Evolutionary conservation across 2,113 vertebrate species (phyloP), one percentile per base, ranked within the genome.

Genomic region (Cryptotis parvus): DNA sequence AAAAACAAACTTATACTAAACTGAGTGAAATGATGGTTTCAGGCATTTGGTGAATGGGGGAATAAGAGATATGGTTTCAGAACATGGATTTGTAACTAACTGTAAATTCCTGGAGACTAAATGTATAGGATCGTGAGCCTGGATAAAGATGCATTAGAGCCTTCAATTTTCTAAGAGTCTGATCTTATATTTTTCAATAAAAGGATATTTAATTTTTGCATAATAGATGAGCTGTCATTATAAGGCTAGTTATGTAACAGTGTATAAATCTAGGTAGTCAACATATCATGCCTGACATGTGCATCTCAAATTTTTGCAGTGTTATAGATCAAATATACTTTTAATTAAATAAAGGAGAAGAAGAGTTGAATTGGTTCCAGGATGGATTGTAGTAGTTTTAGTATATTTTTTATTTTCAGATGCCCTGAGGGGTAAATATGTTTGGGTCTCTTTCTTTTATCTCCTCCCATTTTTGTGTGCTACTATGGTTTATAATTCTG

Each of bases 321-420:
- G 45, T 55, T 75, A 31, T 80, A 87, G 75, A 43, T 76, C 70
- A 82, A 65, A 69, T 75, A 45, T n/a, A n/a, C n/a, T 45, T 35
- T 87, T 87, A 61, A 61, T 35, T 45, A 65, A 65, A 73, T 63
- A 55, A 52, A 72, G 9, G 9, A 55, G 22, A 58, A 65, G 15
- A 63, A 63, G 70, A 1, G 5, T 61, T 76, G 45, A 88, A 45
- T n/a, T 84, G 31, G 24, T 8, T 72, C 14, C 22, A 78, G 41
- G 33, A 3, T 89, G 80, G 11, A 9, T 26, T 84, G 24, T 55
- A 73, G 16, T 65, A 33, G 16, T 89, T 84, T 89, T 78, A 41
- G 70, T 49, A 61, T 84, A 69, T 35, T 12, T 20, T 75, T 39
- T 76, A 45, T 31, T 76, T 78, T 82, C 22, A 52, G 63, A 75